Evolutionary conservation across 2,888 invertebrate species (phyloP), one percentile per base, ranked within the genome.

Genomic region (Embidobia sp.): DNA sequence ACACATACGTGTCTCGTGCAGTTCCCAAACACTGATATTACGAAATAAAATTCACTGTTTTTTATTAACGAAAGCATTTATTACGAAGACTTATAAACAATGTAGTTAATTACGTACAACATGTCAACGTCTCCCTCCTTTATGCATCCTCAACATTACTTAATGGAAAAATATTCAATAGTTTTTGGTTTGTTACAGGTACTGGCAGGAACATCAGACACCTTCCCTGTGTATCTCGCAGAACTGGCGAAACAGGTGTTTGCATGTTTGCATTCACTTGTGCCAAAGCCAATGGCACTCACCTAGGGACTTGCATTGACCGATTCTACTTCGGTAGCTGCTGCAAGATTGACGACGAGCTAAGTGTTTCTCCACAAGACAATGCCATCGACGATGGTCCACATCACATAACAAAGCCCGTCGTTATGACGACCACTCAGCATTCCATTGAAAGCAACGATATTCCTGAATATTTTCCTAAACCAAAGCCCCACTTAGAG

Each of bases 211-310:
- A 97, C 90, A 97, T 97, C 88, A 93, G 97, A 86, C 96, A 97
- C 86, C 91, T 97, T 83, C 95, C 96, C 19, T 97, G 97, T 90
- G 93, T 96, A 87, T 95, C 96, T 66, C 92, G 95, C 86, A 93
- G 93, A 86, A 94, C 94, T 22, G 94, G 93, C 27, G 93, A 95
- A 80, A 94, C 94, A 76, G 97, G 97, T 0, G 92, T 96, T 0
- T 97, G 97, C 86, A 97, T 97, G 97, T 97, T 97, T 87, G 97
- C 97, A 74, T 96, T 96, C 89, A 96, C 97, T 84, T 97, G 97
- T 88, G 93, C 96, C 44, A 96, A 96, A 91, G 93, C 95, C 73
- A 97, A 97, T 87, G 97, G 97, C 35, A 95, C 96, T 0, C 97
- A 97, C 85, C 90, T 97, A 80, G 97, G 97, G 22, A 97, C 97